Base-by-base conservation (phyloP, 2,888 invertebrate species). In the Carabus problematicus region DNA sequence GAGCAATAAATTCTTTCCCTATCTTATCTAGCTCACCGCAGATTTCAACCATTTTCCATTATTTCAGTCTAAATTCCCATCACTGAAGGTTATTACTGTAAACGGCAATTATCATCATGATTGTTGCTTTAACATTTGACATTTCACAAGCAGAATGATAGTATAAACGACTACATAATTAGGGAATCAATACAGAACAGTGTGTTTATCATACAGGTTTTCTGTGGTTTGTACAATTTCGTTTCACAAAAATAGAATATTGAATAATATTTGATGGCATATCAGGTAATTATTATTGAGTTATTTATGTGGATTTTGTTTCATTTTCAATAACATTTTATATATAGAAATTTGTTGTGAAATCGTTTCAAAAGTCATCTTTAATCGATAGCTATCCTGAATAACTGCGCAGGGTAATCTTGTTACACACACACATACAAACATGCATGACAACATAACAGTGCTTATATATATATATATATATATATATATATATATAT, bases 1-100 rank as follows among this genome's bases (percentile, higher is more conserved):
- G 18, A 3, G 52, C 19, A 52, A 52, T 52, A 52, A 52, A 52
- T 52, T 52, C 8, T 52, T 19, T 52, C n/a, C 16, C 8, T 52
- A 52, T 52, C 52, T 52, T 52, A 52, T 52, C 52, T 18, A 19
- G 2, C 16, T 9, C 9, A 14, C 52, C 52, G 19, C 52, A 52
- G 19, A 52, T 19, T 14, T 14, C 9, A 52, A 29, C 29, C 6
- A 29, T 6, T 29, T 29, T 29, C 52, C 16, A n/a, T 52, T 52
- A 3, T 45, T 45, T 29, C 7, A 45, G 45, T 29, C 29, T 29
- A 45, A n/a, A 45, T 45, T 45, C 45, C 45, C 45, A n/a, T 45
- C 12, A 45, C 45, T 3, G 7, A 45, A 4, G 7, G 11, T 45
- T n/a, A 45, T 45, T n/a, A 45, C 45, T n/a, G 11, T 1, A 45